Base-by-base conservation (phyloP, 1,140 invertebrate species). In the Spodoptera litura region DNA sequence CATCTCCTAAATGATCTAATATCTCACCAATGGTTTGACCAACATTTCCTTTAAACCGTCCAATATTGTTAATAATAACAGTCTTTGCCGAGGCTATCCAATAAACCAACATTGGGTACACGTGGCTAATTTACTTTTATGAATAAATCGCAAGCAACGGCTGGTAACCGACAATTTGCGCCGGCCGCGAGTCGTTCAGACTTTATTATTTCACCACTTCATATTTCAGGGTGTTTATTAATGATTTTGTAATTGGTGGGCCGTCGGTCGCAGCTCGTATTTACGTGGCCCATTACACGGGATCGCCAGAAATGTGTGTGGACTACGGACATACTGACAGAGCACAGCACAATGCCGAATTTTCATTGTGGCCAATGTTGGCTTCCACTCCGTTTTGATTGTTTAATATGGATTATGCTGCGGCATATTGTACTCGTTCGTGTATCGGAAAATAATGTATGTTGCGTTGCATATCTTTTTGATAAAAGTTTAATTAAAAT, bases 171-270 rank as follows among this genome's bases (percentile, higher is more conserved):
- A 81, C 85, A 83, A 86, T 86, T 87, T 83, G 78, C 83, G 55
- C 77, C 64, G 49, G 72, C 83, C 58, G 53, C 78, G 80, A 82
- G 55, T 44, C 79, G 73, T 78, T 83, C 76, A 80, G 58, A 66
- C 82, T 87, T 89, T 88, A 87, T 85, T 87, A 86, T 85, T 84
- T 84, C 83, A 78, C 84, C 85, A 88, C 83, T 88, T 87, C 85
- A 87, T 90, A 88, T 91, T 88, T 87, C 82, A 80, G 85, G 77
- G 80, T 84, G 83, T 87, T 85, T 87, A 89, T 90, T 89, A 91
- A 90, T 88, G 86, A 88, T 89, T 89, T 85, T 87, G 81, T 89
- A 91, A 90, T 90, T 87, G 87, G 64, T 78, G 68, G 59, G 80
- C 85, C 89, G 90, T 91, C 89, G 84, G 73, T 83, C 78, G 81